These are phyloP conservation scores for Meandrusa payeni DNA, from an alignment of 2,888 invertebrate species.

Conservation along the genomic window DNA sequence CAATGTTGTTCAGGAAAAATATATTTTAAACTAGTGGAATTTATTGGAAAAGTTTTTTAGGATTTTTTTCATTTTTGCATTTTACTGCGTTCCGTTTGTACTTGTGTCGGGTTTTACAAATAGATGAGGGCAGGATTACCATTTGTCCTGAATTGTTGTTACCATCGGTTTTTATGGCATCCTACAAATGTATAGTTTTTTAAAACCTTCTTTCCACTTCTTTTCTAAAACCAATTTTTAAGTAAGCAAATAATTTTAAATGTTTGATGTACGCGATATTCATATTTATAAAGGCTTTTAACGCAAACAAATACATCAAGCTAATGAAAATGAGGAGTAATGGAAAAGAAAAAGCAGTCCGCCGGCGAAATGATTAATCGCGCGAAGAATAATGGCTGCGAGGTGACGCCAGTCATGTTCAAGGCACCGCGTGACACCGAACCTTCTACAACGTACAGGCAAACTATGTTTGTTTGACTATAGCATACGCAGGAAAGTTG, in stretches of 20 bases:
- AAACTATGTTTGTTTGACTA: constrained; percentile 11
- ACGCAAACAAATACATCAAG: constrained; percentile 40
- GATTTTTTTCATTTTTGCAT: too few species aligned
- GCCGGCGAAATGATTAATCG: constrained; percentile 67
- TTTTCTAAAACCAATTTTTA: too few species aligned
- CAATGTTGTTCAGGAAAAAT: background rate
- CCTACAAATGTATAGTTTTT: too few species aligned
- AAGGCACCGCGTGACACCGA: constrained; percentile 59
- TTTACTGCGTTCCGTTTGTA: too few species aligned
- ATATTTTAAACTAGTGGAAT: background rate
- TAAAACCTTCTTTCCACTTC: too few species aligned
- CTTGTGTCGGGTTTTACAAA: too few species aligned
- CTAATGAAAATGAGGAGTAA: constrained; percentile 54
- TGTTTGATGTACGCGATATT: background rate
- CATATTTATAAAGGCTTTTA: constrained; percentile 38
- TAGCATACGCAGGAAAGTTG: background rate
- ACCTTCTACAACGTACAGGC: constrained; percentile 3
- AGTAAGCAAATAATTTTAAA: too few species aligned
- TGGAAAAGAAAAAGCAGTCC: constrained; percentile 46
- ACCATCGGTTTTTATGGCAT: too few species aligned
- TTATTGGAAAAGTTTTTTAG: too few species aligned
- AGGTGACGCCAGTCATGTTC: constrained; percentile 56
- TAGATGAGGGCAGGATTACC: too few species aligned
- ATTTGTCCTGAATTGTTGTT: too few species aligned
- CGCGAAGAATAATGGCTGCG: constrained; percentile 47